phyloP scores from a whole-genome alignment of 2,113 vertebrate species.

The Calidris pygmaea region DNA sequence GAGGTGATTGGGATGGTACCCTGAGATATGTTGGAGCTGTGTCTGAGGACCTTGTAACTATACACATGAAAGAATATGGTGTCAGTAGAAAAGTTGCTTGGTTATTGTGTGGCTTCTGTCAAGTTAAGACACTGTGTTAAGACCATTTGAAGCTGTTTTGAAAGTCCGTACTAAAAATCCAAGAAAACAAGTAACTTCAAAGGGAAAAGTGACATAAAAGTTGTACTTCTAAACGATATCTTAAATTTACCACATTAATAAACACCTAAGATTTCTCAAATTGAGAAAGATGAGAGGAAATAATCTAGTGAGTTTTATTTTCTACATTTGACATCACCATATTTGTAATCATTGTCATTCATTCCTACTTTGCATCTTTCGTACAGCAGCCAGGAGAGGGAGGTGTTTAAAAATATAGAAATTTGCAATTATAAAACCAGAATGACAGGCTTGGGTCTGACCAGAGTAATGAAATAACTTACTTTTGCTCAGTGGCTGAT shows the following conservation, averaged over 20 bases:
- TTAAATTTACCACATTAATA: neutral
- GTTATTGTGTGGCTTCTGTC: neutral
- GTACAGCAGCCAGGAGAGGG: conserved; percentile 16
- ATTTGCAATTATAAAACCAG: conserved; percentile 22
- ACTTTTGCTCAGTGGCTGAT: neutral
- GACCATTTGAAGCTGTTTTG: neutral
- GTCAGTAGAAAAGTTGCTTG: neutral
- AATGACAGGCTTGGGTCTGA: neutral
- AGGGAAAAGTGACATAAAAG: neutral
- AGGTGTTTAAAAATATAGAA: conserved; percentile 25
- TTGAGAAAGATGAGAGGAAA: neutral
- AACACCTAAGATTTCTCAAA: neutral
- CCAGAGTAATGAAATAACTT: neutral
- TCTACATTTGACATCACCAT: neutral
- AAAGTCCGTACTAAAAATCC: neutral
- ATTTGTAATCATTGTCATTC: neutral
- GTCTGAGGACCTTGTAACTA: neutral
- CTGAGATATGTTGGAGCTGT: neutral
- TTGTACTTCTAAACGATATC: neutral
- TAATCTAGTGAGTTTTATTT: neutral
- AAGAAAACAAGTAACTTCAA: neutral
- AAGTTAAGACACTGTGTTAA: neutral
- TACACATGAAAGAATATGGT: neutral
- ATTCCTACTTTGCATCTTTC: neutral
- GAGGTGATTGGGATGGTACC: neutral